These are phyloP conservation scores for Lycia hirtaria DNA, from an alignment of 2,888 invertebrate species.

Conservation along the genomic window DNA sequence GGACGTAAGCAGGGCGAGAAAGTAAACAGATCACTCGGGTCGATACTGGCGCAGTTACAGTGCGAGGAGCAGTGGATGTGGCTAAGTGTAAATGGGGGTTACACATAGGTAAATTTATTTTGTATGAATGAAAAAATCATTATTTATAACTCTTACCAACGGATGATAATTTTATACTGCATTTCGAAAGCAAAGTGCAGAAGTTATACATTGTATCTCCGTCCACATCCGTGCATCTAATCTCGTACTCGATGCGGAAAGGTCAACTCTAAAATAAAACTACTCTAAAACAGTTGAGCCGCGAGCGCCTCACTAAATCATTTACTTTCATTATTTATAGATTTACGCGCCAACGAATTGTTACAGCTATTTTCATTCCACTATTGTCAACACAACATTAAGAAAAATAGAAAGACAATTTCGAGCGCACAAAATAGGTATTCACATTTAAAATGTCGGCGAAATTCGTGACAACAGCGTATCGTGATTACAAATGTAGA, in stretches of 20 bases:
- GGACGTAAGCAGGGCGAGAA: no score
- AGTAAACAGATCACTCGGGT: no score
- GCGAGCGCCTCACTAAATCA: background rate
- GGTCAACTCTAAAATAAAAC: conserved; percentile 17
- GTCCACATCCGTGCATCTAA: conserved; percentile 9
- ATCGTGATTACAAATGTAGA: conserved; percentile 13
- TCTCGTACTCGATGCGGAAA: background rate
- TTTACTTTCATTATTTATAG: background rate
- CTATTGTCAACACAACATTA: conserved; percentile 7
- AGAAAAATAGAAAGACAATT: conserved; percentile 1
- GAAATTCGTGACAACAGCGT: conserved; percentile 14
- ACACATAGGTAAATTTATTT: no score
- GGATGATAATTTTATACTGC: background rate
- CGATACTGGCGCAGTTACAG: no score
- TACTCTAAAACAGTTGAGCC: background rate
- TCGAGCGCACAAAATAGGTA: conserved; percentile 2
- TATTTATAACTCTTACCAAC: background rate
- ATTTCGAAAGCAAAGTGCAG: background rate
- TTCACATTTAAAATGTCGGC: conserved; percentile 6
- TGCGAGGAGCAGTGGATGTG: no score
- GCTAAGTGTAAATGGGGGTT: no score
- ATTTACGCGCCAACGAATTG: background rate
- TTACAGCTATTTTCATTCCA: background rate
- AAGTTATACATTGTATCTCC: background rate
- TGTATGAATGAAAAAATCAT: no score